Base-by-base conservation (phyloP, 2,113 vertebrate genomes). In the Coryphaenoides rupestris region DNA sequence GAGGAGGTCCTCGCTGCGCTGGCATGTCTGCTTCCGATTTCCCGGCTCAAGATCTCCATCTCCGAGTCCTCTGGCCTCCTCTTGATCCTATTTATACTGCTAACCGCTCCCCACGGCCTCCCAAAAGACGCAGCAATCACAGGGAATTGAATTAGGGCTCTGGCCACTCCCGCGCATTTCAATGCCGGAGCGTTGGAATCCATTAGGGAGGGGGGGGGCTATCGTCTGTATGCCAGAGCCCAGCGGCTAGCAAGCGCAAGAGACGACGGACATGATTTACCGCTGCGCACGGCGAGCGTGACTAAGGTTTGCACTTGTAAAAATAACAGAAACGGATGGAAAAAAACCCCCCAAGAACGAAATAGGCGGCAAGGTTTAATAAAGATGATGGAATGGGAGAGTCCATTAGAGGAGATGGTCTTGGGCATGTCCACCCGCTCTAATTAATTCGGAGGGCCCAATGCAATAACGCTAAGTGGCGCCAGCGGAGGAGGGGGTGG, bases 361-460 rank as follows among this genome's bases (percentile, higher is more conserved):
- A 49, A 49, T 33, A n/a, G 76, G 87, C 91, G 90, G 86, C 87
- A 55, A 60, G 80, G 90, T 91, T 87, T 92, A 94, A 93, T 90
- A 89, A 87, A 84, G 90, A 93, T 92, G 92, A 96, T 94, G 89
- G 93, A 93, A 93, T 84, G 89, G 86, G 76, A 78, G 79, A 86
- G 92, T 92, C 92, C 94, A 97, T 96, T 96, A 96, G 89, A 61
- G 45, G 80, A 87, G 78, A 70, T 76, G 85, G 90, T 88, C 83
- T 84, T 76, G 78, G 84, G 69, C 78, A 84, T 85, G 90, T 89
- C 84, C 85, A 73, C 76, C 60, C 76, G 82, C 76, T 84, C 79
- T 90, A 88, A 93, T 92, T 94, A 93, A 95, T 93, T 94, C 90
- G 80, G 73, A 81, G n/a, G n/a, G 82, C 33, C 66, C 68, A 70